Evolutionary conservation across 1,140 invertebrate genomes (phyloP).

Genomic region (Trichogramma pretiosum): DNA sequence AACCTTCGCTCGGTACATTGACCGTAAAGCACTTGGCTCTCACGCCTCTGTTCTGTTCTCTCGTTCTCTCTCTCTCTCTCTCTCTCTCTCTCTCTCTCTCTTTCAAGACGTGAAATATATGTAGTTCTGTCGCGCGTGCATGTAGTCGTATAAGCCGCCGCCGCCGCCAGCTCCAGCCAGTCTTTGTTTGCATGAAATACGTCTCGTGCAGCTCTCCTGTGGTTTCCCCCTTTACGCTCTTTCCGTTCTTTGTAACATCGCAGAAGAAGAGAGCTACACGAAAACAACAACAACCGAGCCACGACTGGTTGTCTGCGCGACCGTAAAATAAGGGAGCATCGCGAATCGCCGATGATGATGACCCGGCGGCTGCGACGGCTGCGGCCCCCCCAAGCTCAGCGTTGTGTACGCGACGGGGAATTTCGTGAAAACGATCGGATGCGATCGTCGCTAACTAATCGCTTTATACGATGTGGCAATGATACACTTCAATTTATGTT

Average conservation of each 20-base stretch:
- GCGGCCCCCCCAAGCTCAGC: too few species aligned
- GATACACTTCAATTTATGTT: too few species aligned
- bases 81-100: background rate
- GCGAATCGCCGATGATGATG: too few species aligned
- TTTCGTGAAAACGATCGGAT: too few species aligned
- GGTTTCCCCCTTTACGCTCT: background rate
- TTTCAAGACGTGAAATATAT: background rate
- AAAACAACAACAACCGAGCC: too few species aligned
- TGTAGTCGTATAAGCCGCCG: background rate
- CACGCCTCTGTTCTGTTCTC: background rate
- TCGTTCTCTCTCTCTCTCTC: background rate
- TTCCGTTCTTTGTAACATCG: background rate
- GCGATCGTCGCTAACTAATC: too few species aligned
- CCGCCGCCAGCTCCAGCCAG: background rate
- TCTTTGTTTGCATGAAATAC: background rate
- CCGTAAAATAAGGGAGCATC: too few species aligned
- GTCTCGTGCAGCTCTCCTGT: background rate
- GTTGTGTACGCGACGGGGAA: too few species aligned
- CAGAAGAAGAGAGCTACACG: too few species aligned
- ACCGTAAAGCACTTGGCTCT: conserved; percentile 22
- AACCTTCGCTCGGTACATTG: conserved; percentile 40
- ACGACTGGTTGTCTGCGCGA: too few species aligned
- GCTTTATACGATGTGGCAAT: too few species aligned
- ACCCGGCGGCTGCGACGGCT: too few species aligned
- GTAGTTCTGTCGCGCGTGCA: background rate